Evolutionary conservation across 2,797 vertebrate species (phyloP).

Genomic region (Rhyacichthys aspro): DNA sequence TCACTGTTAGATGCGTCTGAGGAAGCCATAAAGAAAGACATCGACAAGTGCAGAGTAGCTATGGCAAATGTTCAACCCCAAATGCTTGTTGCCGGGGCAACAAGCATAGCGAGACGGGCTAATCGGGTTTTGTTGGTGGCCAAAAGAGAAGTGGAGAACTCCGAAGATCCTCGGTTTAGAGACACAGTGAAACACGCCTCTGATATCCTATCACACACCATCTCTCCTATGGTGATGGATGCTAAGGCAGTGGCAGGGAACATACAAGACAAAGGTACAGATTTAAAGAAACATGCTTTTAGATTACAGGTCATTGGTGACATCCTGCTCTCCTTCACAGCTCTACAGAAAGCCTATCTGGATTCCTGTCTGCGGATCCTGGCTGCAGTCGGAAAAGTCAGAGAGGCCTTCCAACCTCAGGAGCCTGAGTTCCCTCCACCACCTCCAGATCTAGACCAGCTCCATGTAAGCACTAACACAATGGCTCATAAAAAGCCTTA

Average conservation of each 20-base stretch:
- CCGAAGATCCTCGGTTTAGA: slow-evolving; percentile 96
- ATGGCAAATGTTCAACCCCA: slow-evolving; percentile 98
- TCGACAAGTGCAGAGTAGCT: slow-evolving; percentile 95
- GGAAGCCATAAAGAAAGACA: slow-evolving; percentile 97
- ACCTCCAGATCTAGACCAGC: slow-evolving; percentile 93
- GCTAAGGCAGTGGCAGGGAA: slow-evolving; percentile 97
- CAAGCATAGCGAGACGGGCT: slow-evolving; percentile 95
- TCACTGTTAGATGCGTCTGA: slow-evolving; percentile 96
- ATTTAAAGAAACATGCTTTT: slow-evolving; percentile 3
- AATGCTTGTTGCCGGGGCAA: slow-evolving; percentile 97
- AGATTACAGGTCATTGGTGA: slow-evolving; percentile 69
- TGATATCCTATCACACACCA: slow-evolving; percentile 93
- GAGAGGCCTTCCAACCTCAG: slow-evolving; percentile 96
- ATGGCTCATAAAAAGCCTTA: not conserved
- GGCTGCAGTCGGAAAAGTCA: slow-evolving; percentile 94
- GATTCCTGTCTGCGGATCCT: slow-evolving; percentile 96
- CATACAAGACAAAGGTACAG: slow-evolving; percentile 93
- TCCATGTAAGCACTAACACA: slow-evolving; percentile 77
- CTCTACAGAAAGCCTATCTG: slow-evolving; percentile 93
- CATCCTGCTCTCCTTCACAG: not conserved
- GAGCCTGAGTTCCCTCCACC: slow-evolving; percentile 95
- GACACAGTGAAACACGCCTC: slow-evolving; percentile 94
- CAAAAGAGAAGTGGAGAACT: slow-evolving; percentile 97
- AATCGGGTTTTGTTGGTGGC: slow-evolving; percentile 97
- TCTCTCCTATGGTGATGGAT: slow-evolving; percentile 98